These are phyloP conservation scores for Zaprionus obscuricornis DNA, from an alignment of 2,888 invertebrate species.

Conservation along the genomic window DNA sequence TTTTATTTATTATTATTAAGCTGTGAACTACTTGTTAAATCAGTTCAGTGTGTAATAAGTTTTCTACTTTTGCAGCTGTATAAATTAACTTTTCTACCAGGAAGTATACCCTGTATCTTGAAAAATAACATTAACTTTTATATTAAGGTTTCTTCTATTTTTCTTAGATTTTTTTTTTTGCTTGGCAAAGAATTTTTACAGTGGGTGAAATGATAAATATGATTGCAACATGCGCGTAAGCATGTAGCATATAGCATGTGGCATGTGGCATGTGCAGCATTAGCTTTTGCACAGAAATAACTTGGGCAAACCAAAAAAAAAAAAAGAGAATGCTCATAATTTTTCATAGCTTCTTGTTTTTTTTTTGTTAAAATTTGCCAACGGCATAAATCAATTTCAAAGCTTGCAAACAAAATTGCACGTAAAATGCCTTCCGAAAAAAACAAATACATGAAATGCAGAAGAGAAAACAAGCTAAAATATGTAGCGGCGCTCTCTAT, in stretches of 20 bases:
- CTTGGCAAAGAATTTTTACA: not conserved
- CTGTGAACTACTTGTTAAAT: no score
- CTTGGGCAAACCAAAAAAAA: slow-evolving; percentile 15
- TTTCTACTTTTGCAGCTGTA: no score
- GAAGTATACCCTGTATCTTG: no score
- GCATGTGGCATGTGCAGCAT: not conserved
- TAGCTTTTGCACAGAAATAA: slow-evolving; percentile 1
- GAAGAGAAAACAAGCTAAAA: slow-evolving; percentile 13
- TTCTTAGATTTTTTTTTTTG: slow-evolving; percentile 3
- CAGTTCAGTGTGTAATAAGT: no score
- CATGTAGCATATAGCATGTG: slow-evolving; percentile 12
- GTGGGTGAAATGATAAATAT: slow-evolving; percentile 54
- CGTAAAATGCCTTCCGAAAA: slow-evolving; percentile 43
- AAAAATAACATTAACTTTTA: slow-evolving; percentile 1
- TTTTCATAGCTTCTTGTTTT: slow-evolving; percentile 35
- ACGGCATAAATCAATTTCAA: slow-evolving; percentile 68
- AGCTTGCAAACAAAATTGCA: slow-evolving; percentile 43
- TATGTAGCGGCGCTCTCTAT: not conserved
- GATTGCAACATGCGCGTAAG: slow-evolving; percentile 61
- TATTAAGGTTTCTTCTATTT: not conserved
- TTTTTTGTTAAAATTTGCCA: slow-evolving; percentile 19
- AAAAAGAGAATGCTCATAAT: slow-evolving; percentile 47
- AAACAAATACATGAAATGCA: no score
- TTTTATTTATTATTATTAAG: no score
- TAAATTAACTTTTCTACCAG: no score